Evolutionary conservation across 2,113 vertebrate genomes (phyloP), one percentile per base, ranked within the genome.

Genomic region (Gorsachius goisagi): DNA sequence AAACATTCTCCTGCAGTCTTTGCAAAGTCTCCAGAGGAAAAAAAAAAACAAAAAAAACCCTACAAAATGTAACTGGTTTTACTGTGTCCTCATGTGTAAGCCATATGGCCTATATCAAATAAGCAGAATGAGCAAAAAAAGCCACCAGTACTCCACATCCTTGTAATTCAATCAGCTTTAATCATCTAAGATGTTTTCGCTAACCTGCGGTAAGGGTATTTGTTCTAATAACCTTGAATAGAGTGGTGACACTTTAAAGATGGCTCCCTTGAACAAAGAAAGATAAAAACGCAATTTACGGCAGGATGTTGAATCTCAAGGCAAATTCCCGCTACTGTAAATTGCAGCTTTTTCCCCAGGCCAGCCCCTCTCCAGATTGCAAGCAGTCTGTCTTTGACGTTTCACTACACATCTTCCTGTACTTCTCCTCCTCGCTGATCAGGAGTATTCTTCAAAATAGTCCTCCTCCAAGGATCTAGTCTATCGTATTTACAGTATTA

Each of bases 181-280:
- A 97, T 95, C 69, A 76, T 24, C 9, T 0, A 9, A 79, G 80
- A 69, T 49, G 81, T 82, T 95, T 79, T 50, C 0, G 1, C 69
- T 80, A 95, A 85, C 81, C 67, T 73, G 14, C 13, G 4, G 81
- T 39, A 41, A 95, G 71, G 88, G 82, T 59, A 92, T 96, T 95
- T 88, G 94, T 93, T 95, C 95, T 95, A 93, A 91, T 93, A 97
- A 97, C 95, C 96, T 95, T 95, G 94, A 93, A 75, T 82, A 69
- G 84, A 94, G 81, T 6, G 35, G 89, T 87, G 90, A 94, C 89
- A 92, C 89, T 95, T 95, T 95, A 95, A 95, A 97, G 84, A 94
- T 82, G 84, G 91, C 74, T 93, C 89, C 62, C 62, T 10, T 32
- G 76, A 97, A 93, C 95, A 97, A 96, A 94, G 84, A 55, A 91